Base-by-base conservation (phyloP, 2,888 invertebrate species). In the Sesia bembeciformis region DNA sequence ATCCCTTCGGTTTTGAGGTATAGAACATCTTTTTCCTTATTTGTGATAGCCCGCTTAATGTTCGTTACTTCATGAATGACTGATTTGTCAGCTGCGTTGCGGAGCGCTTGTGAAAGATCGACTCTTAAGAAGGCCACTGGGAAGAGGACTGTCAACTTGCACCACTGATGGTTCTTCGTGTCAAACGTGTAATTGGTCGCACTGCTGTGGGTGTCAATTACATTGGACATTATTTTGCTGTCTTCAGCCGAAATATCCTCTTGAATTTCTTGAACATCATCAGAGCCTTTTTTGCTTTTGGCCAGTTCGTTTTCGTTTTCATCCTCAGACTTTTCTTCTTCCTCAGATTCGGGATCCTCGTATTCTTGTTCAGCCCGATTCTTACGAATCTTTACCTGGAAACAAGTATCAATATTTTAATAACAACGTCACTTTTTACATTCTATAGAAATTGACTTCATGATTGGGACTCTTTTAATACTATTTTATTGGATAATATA, bases 1-100 rank as follows among this genome's bases (percentile, higher is more conserved):
- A 98, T 95, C 3, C 99, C 99, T 72, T 99, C 99, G 0, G 99
- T 99, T 81, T 96, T 96, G 0, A 99, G 88, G 59, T 93, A 91
- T 0, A 94, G 80, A 8, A 90, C 82, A 38, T 91, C 86, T 52
- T 92, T 90, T 66, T 93, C 93, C 69, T 91, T 91, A 59, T 94
- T 94, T 0, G 96, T 93, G 55, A 98, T 96, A 0, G 97, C 97
- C 56, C 96, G 91, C 67, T 93, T 95, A 57, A 99, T 97, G 49
- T 93, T 91, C 0, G 93, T 92, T 0, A 96, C 93, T 81, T 97
- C 93, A 78, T 95, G 93, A 5, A 99, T 90, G 0, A 97, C 92
- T 0, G 95, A 92, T 68, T 92, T 94, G 43, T 79, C 78, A 0
- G 96, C 95, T 3, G 93, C 89, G 42, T 93, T 93, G 54, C 92